These are phyloP conservation scores for Microcebus murinus DNA, from an alignment of 2,113 vertebrate species.

Conservation along the genomic window DNA sequence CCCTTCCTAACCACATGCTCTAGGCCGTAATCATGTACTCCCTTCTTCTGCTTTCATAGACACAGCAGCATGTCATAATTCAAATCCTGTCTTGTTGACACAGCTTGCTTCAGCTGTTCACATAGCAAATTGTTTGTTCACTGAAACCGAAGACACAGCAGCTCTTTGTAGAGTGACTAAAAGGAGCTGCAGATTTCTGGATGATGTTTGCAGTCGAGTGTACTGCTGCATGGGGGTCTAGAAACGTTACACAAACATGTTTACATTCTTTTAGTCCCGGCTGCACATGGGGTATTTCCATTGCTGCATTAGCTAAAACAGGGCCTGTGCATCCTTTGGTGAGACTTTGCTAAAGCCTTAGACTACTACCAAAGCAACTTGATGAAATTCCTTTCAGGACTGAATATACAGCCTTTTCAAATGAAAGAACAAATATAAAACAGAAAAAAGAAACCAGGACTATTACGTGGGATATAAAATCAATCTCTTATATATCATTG, in stretches of 20 bases:
- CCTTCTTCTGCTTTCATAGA: conserved; percentile 82
- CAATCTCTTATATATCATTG: not conserved
- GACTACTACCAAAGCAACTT: not conserved
- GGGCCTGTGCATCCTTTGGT: not conserved
- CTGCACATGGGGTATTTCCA: conserved; percentile 13
- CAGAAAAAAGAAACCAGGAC: not conserved
- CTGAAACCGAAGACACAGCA: conserved; percentile 82
- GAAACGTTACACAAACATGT: conserved; percentile 43
- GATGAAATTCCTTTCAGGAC: not conserved
- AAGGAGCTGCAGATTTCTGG: conserved; percentile 73
- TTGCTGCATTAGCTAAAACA: not conserved
- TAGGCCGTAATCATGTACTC: conserved; percentile 82
- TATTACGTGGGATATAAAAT: not conserved
- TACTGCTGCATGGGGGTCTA: conserved; percentile 19
- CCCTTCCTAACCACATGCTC: conserved; percentile 82
- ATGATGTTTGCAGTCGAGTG: conserved; percentile 38
- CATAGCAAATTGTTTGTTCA: conserved; percentile 82
- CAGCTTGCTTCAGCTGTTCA: conserved; percentile 86
- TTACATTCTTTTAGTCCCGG: conserved; percentile 36
- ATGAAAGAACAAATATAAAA: not conserved
- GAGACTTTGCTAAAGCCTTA: not conserved
- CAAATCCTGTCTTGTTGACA: conserved; percentile 85
- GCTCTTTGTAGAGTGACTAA: conserved; percentile 80
- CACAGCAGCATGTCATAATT: conserved; percentile 83
- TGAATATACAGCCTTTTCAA: not conserved